Base-by-base conservation (phyloP, 2,888 invertebrate species). In the Cyrtodaria siliqua region DNA sequence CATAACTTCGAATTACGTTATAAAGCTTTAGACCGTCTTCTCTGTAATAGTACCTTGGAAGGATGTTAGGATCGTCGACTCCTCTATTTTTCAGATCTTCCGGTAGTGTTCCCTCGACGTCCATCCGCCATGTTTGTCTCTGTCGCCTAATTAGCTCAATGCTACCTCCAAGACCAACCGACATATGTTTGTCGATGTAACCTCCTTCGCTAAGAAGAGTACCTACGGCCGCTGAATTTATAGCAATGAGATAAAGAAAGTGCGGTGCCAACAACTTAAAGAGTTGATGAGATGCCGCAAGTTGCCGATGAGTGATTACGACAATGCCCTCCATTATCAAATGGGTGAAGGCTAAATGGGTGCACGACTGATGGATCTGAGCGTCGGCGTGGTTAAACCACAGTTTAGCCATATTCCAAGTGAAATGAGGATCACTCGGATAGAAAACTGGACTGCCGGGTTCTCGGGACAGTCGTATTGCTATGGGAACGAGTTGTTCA, bases 311-410 rank as follows among this genome's bases (percentile, higher is more conserved):
- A 38, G 40, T 38, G 16, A 38, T 38, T 38, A 38, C 16, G 40
- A 38, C 60, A 94, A n/a, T n/a, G n/a, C n/a, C n/a, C n/a, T n/a
- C n/a, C n/a, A n/a, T n/a, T n/a, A n/a, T n/a, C n/a, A n/a, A 79
- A 82, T 94, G 94, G 8, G 93, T 93, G 81, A 89, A 92, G 29
- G 74, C 75, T 66, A 93, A 80, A 83, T 93, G 93, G 6, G 92
- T 91, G 24, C 89, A 79, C 2, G 92, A 86, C 70, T 93, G 92
- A 72, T 93, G 93, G 55, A 89, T 88, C 38, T 38, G 40, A 16
- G 40, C 40, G 40, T 38, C 40, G 16, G 40, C 40, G 16, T 38
- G 8, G 40, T 38, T 38, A 16, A 38, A 38, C 40, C 40, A 38
- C 40, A 38, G 8, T 38, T 38, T 38, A 12, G 40, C 40, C 8